Base-by-base conservation (phyloP, 2,888 invertebrate species). In the Macrosoma leucophasiata region DNA sequence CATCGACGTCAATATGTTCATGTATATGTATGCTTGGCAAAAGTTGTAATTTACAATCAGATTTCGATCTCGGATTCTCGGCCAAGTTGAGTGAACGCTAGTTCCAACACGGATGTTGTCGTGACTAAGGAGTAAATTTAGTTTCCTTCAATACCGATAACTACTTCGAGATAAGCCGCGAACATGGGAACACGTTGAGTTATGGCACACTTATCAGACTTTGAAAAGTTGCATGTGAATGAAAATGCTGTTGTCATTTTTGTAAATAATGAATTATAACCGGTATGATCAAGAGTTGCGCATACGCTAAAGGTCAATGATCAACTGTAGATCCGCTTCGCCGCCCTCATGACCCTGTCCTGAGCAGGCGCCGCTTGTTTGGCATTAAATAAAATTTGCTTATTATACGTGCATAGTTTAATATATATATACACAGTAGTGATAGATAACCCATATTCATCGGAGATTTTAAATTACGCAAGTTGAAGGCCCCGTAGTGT, bases 291-390 rank as follows among this genome's bases (percentile, higher is more conserved):
- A 45, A 41, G 64, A 60, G 69, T 68, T 75, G 73, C 72, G 72
- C 75, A 68, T 71, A 67, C 74, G 64, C 56, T 75, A 82, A 84
- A 82, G 82, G 82, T 84, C 82, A 81, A 79, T 77, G 82, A 77
- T 82, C 82, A 84, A 75, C 76, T 69, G 72, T 76, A 82, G 82
- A 84, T 82, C 82, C 84, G 84, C 77, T 69, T 84, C 74, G 75
- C 54, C 74, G 79, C 71, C 79, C 78, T 70, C 75, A 58, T 79
- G 82, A 82, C 84, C 82, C 79, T 78, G 75, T 74, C 69, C 59
- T 61, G 69, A 62, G 67, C 62, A 62, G 60, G 69, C 70, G 70
- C 63, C 60, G 61, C 29, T 37, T 39, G 25, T 33, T 38, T 41
- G 29, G 21, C 39, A 40, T 42, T 32, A 33, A 44, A 47, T 35